Percentiles rank a stretch among this genome's conserved stretches.
Evolutionary conservation across 2,113 vertebrate species (phyloP).

Genomic region (Cynoglossus semilaevis): DNA sequence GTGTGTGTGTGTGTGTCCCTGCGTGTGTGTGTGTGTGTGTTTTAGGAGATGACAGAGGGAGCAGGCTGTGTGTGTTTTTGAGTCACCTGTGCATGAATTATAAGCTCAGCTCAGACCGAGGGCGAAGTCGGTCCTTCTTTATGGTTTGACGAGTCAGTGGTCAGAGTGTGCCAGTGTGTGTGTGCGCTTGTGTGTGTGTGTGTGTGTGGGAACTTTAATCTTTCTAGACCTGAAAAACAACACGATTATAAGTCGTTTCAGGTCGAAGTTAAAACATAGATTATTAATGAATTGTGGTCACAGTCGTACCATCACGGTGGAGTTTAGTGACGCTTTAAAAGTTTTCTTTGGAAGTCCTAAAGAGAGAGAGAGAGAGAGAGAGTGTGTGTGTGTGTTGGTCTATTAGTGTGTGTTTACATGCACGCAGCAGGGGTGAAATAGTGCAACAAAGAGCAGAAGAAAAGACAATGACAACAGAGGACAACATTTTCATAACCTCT

Average conservation of each 20-base stretch:
- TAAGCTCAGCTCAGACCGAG: conserved; percentile 50
- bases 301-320: no score
- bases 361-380: no score
- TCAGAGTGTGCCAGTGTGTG: conserved; percentile 34
- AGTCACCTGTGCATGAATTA: conserved; percentile 66
- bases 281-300: no score
- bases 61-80: conserved; percentile 34
- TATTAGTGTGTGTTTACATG: conserved; percentile 25
- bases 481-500: conserved; percentile 25
- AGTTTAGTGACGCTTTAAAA: no score
- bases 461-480: conserved; percentile 35
- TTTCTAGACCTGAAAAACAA: no score
- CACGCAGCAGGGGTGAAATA: conserved; percentile 35
- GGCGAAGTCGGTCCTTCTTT: conserved; percentile 54
- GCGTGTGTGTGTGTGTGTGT: conserved; percentile 21
- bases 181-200: neutral
- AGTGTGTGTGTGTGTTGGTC: no score
- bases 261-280: no score
- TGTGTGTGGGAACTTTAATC: neutral
- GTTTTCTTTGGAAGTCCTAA: neutral
- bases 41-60: conserved; percentile 10
- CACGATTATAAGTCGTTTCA: no score
- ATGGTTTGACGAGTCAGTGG: conserved; percentile 66
- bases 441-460: conserved; percentile 37
- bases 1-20: conserved; percentile 28